These are phyloP conservation scores for Lycodopsis pacificus DNA, from an alignment of 2,797 vertebrate genomes.

Conservation along the genomic window DNA sequence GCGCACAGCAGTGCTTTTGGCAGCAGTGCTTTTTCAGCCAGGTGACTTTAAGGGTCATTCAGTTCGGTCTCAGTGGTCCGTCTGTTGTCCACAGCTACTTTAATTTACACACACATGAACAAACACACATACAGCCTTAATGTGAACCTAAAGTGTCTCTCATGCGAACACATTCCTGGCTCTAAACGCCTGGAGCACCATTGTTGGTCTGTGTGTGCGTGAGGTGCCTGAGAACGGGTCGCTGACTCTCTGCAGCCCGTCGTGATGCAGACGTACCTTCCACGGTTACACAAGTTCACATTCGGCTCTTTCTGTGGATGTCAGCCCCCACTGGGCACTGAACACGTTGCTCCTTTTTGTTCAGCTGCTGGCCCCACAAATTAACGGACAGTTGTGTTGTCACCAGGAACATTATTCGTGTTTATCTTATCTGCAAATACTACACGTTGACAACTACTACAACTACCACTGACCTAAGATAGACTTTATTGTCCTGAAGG, in stretches of 20 bases:
- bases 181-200: slow-evolving; percentile 45
- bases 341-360: slow-evolving; percentile 24
- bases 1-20: slow-evolving; percentile 47
- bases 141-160: neutral
- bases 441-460: slow-evolving; percentile 9
- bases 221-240: slow-evolving; percentile 6
- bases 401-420: neutral
- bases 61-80: slow-evolving; percentile 66
- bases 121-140: neutral
- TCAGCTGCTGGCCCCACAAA: neutral
- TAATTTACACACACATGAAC: neutral
- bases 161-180: slow-evolving; percentile 29
- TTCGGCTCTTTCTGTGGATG: slow-evolving; percentile 1
- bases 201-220: slow-evolving; percentile 23
- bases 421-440: slow-evolving; percentile 48
- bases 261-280: slow-evolving; percentile 7
- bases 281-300: slow-evolving; percentile 44
- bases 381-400: neutral
- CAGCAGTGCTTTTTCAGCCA: slow-evolving; percentile 41
- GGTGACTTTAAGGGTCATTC: slow-evolving; percentile 60
- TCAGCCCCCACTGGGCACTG: slow-evolving; percentile 4
- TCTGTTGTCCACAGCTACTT: slow-evolving; percentile 14
- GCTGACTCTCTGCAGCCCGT: neutral
- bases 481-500: no score
- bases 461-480: neutral